These are phyloP conservation scores for Conistra vaccinii DNA, from an alignment of 2,888 invertebrate species.

Conservation along the genomic window DNA sequence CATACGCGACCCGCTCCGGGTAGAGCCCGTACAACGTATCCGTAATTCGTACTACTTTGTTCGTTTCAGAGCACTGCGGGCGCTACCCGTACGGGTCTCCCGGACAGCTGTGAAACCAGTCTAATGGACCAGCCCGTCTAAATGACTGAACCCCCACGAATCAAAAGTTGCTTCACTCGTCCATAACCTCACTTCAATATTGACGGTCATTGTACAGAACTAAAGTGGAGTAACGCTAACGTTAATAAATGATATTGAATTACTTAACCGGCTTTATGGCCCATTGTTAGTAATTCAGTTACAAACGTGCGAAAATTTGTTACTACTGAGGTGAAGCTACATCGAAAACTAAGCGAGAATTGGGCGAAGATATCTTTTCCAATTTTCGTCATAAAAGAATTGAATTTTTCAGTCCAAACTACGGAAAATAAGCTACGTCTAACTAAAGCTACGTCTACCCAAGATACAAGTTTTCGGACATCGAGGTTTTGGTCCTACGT, in stretches of 20 bases:
- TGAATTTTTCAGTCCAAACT: not conserved
- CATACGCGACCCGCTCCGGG: too few species aligned
- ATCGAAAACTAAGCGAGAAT: constrained; percentile 27
- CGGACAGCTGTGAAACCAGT: too few species aligned
- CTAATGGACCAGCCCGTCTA: too few species aligned
- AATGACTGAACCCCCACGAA: constrained; percentile 1
- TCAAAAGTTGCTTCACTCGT: constrained; percentile 34
- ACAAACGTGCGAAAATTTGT: constrained; percentile 62
- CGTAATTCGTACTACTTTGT: too few species aligned
- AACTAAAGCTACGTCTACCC: not conserved
- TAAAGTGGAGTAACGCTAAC: constrained; percentile 68
- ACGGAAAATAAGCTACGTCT: not conserved
- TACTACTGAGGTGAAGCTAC: constrained; percentile 55
- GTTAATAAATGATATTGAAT: constrained; percentile 79
- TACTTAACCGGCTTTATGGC: constrained; percentile 76
- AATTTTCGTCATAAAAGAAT: not conserved
- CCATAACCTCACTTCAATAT: constrained; percentile 57
- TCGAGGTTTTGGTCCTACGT: too few species aligned
- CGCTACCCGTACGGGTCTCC: too few species aligned
- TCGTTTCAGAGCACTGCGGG: too few species aligned
- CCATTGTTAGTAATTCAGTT: constrained; percentile 76
- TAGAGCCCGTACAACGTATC: too few species aligned
- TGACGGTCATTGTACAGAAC: constrained; percentile 61
- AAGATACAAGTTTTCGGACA: not conserved
- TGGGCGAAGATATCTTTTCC: constrained; percentile 7